Evolutionary conservation across 2,113 vertebrate species (phyloP).

Genomic region (Vanacampus margaritifer): DNA sequence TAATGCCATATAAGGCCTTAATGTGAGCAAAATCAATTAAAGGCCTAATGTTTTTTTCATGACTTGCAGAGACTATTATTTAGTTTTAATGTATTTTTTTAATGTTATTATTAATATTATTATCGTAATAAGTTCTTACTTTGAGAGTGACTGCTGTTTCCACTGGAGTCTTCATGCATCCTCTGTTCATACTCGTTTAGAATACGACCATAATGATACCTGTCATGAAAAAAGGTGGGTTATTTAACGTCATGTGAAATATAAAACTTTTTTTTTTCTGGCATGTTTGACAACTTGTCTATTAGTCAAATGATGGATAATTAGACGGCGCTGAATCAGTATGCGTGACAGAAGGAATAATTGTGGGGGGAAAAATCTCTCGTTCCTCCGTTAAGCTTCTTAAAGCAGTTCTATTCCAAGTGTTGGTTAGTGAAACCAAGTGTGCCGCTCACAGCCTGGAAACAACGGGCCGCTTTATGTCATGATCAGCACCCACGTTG

Average conservation of each 20-base stretch:
- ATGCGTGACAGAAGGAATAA: conserved; percentile 6
- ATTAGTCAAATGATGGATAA: background rate
- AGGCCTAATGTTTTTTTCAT: too few species aligned
- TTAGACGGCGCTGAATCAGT: background rate
- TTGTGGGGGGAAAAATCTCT: conserved; percentile 19
- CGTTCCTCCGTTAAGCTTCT: conserved; percentile 48
- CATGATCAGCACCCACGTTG: conserved; percentile 44
- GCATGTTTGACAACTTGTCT: background rate
- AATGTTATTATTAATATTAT: background rate
- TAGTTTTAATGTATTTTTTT: too few species aligned
- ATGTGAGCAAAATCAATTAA: too few species aligned
- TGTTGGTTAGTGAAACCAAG: background rate
- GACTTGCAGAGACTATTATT: too few species aligned
- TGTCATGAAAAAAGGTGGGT: conserved; percentile 27
- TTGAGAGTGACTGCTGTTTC: conserved; percentile 10
- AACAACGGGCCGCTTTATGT: conserved; percentile 58
- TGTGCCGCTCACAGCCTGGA: conserved; percentile 13
- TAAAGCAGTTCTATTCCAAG: conserved; percentile 25
- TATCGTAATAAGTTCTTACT: conserved; percentile 38
- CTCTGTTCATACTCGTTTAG: conserved; percentile 39
- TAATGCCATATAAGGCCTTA: too few species aligned
- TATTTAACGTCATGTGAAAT: background rate
- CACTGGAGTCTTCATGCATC: conserved; percentile 3
- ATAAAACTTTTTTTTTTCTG: background rate
- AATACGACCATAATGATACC: conserved; percentile 62